phyloP scores from a whole-genome alignment of 2,888 invertebrate species.

The Gastracanthus pulcherrimus region DNA sequence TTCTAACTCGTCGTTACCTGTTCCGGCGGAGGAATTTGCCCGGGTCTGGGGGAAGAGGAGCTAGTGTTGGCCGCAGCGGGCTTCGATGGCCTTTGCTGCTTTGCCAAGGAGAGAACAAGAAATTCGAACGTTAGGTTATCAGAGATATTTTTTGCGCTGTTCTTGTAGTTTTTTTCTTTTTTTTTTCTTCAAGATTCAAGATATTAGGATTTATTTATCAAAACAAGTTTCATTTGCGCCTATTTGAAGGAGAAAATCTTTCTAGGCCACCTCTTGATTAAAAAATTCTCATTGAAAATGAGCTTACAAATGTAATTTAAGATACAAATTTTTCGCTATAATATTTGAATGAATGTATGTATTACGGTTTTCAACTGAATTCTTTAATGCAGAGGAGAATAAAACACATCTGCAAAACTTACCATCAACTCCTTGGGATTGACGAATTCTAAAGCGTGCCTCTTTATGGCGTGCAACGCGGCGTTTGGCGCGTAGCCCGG shows the following conservation, averaged over 20 bases:
- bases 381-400: constrained; percentile 19
- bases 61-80: constrained; percentile 79
- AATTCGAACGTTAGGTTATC: constrained; percentile 57
- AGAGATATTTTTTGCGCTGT: constrained; percentile 32
- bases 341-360: neutral
- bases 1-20: constrained; percentile 79
- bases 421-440: constrained; percentile 95
- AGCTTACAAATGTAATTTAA: neutral
- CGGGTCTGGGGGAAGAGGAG: constrained; percentile 79
- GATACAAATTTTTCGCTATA: neutral
- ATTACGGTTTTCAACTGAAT: constrained; percentile 16
- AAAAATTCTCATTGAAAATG: constrained; percentile 22
- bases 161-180: constrained; percentile 24
- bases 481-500: constrained; percentile 97
- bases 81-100: constrained; percentile 80
- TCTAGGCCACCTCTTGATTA: neutral
- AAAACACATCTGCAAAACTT: constrained; percentile 63
- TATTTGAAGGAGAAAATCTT: constrained; percentile 8
- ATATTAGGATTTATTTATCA: too few species aligned
- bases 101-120: constrained; percentile 76
- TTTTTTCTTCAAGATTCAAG: constrained; percentile 21
- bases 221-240: neutral
- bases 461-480: constrained; percentile 96
- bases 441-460: constrained; percentile 94
- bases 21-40: constrained; percentile 80